A percentile compares a stretch with the other conserved stretches of the same genome.
phyloP scores from a whole-genome alignment of 1,140 invertebrate genomes.

The Nephila pilipes region DNA sequence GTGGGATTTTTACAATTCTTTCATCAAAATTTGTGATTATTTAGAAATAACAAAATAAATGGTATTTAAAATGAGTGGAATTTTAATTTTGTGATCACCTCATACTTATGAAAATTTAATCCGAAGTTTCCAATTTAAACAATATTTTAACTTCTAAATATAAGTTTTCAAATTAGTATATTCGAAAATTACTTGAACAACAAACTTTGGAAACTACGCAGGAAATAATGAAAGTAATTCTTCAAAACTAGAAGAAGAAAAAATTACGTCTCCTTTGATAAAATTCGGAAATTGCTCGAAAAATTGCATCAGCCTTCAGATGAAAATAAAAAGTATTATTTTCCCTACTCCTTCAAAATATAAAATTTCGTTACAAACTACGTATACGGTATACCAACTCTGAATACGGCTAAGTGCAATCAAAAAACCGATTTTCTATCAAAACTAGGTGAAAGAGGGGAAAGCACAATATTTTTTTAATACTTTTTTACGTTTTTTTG shows the following conservation, averaged over 20 bases:
- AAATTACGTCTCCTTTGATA: neutral
- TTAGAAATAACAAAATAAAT: no score
- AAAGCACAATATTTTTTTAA: neutral
- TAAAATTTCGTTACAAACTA: slow-evolving; percentile 7
- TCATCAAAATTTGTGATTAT: no score
- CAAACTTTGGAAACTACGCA: no score
- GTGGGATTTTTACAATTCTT: no score
- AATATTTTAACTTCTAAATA: no score
- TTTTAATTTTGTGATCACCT: no score
- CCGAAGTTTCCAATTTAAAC: no score
- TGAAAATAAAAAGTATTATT: neutral
- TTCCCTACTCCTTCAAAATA: neutral
- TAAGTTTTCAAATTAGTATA: no score
- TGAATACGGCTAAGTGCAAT: slow-evolving; percentile 29
- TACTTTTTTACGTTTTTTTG: neutral
- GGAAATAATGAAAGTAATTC: no score
- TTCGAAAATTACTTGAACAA: no score
- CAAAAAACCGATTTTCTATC: slow-evolving; percentile 34
- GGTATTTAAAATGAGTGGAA: no score
- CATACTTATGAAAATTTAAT: no score
- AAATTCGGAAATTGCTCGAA: neutral
- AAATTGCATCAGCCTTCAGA: neutral
- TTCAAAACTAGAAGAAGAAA: neutral
- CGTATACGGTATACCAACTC: slow-evolving; percentile 15
- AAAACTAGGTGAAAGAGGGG: slow-evolving; percentile 30